Conservation (phyloP, 2,888 invertebrate genomes). For the Xestia sexstrigata region DNA sequence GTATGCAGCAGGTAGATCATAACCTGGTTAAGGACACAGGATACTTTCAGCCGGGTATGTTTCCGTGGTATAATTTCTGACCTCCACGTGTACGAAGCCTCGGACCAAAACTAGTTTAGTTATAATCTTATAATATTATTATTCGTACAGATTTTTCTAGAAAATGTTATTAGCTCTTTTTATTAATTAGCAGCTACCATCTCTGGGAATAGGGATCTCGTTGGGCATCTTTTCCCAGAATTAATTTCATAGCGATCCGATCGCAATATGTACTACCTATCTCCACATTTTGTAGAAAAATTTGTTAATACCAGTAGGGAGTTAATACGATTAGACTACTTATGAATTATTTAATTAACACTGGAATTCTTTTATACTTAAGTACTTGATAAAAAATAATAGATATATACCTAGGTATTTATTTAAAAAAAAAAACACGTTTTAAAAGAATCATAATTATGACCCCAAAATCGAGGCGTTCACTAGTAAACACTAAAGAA, state of each 20-base stretch:
- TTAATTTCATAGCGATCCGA: background rate
- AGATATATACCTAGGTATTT: too few relatives aligned
- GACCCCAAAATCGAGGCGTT: too few relatives aligned
- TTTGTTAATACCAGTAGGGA: background rate
- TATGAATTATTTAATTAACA: background rate
- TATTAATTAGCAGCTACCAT: background rate
- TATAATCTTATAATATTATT: too few relatives aligned
- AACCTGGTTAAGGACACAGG: background rate
- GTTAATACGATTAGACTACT: background rate
- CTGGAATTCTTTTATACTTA: background rate
- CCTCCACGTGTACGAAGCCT: background rate
- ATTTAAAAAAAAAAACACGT: too few relatives aligned
- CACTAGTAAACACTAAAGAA: too few relatives aligned
- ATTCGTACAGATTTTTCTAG: background rate
- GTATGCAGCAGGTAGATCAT: background rate
- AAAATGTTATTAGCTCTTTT: background rate
- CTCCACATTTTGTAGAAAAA: background rate
- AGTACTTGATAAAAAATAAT: background rate
- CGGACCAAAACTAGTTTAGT: background rate
- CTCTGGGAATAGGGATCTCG: background rate
- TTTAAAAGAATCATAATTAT: too few relatives aligned
- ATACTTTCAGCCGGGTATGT: background rate
- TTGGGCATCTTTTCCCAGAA: background rate
- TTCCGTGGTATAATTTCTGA: background rate
- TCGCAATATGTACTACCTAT: background rate